Conservation (phyloP, 1,140 invertebrate genomes). For the Trachymyrmex cornetzi region DNA sequence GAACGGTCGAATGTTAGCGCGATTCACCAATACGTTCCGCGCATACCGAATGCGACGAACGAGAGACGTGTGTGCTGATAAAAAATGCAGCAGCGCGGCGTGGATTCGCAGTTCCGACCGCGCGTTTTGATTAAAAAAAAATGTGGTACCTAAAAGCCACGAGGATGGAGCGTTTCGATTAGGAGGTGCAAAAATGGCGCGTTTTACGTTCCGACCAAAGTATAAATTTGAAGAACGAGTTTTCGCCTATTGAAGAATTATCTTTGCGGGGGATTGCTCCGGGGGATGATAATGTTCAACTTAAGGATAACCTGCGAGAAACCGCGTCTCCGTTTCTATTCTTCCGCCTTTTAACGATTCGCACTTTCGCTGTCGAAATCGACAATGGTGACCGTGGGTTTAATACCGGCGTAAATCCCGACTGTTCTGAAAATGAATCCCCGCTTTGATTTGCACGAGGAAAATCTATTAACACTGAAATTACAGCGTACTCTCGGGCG, state of each 20-base stretch:
- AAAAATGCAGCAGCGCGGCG: slow-evolving; percentile 25
- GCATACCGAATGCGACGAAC: neutral
- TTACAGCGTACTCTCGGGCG: neutral
- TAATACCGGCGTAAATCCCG: slow-evolving; percentile 32
- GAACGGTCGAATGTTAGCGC: slow-evolving; percentile 16
- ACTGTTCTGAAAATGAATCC: slow-evolving; percentile 1
- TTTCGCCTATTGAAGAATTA: neutral
- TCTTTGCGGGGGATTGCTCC: neutral
- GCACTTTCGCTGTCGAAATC: slow-evolving; percentile 19
- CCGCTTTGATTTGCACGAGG: slow-evolving; percentile 11
- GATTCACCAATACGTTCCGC: neutral
- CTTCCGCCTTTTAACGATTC: neutral
- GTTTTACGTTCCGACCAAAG: neutral
- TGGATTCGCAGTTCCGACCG: slow-evolving; percentile 9
- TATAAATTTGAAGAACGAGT: slow-evolving; percentile 25
- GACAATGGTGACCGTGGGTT: slow-evolving; percentile 2
- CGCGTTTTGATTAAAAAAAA: slow-evolving; percentile 51
- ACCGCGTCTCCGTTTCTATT: neutral
- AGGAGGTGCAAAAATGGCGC: neutral
- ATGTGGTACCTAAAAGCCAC: neutral
- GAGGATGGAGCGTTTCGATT: neutral
- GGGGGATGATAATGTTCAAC: neutral
- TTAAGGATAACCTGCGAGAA: neutral
- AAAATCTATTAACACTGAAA: slow-evolving; percentile 39
- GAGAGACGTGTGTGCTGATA: slow-evolving; percentile 5